Percentiles rank a stretch among this genome's conserved stretches.
These are phyloP conservation scores for Itoplectis maculator DNA, from an alignment of 2,888 invertebrate species.

Conservation along the genomic window DNA sequence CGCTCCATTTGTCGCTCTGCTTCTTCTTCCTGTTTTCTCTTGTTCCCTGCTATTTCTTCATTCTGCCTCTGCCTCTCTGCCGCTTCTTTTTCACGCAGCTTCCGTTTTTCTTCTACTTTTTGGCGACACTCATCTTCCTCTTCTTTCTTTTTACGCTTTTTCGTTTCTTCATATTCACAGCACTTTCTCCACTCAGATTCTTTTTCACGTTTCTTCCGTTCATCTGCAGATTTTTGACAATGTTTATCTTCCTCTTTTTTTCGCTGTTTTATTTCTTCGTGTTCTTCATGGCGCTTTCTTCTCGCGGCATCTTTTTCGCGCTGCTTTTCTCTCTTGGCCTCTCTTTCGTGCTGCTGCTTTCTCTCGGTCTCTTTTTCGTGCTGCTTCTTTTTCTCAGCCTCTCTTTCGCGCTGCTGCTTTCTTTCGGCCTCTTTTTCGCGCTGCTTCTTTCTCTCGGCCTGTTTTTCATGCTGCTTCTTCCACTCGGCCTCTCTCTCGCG, in stretches of 20 bases:
- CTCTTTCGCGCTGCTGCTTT: too few species aligned
- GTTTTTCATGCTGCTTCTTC: background rate
- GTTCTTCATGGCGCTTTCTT: too few species aligned
- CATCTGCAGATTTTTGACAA: background rate
- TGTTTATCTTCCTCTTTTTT: background rate
- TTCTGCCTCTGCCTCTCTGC: background rate
- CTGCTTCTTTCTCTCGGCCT: too few species aligned
- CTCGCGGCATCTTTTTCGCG: too few species aligned
- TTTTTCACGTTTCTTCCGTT: background rate
- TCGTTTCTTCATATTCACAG: background rate
- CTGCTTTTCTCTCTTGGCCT: background rate
- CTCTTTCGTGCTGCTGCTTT: background rate
- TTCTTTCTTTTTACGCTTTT: background rate
- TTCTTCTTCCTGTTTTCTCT: background rate
- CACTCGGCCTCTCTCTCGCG: background rate
- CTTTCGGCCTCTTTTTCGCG: too few species aligned
- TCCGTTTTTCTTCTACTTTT: background rate
- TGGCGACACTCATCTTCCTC: background rate
- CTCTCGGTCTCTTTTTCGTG: too few species aligned
- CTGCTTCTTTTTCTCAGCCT: too few species aligned
- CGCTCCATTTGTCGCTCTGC: background rate
- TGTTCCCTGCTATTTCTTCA: background rate
- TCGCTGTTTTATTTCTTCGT: too few species aligned
- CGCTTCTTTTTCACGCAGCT: background rate
- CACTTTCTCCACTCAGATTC: background rate